phyloP scores from a whole-genome alignment of 1,140 invertebrate genomes.

The Mycetomoellerius zeteki region DNA sequence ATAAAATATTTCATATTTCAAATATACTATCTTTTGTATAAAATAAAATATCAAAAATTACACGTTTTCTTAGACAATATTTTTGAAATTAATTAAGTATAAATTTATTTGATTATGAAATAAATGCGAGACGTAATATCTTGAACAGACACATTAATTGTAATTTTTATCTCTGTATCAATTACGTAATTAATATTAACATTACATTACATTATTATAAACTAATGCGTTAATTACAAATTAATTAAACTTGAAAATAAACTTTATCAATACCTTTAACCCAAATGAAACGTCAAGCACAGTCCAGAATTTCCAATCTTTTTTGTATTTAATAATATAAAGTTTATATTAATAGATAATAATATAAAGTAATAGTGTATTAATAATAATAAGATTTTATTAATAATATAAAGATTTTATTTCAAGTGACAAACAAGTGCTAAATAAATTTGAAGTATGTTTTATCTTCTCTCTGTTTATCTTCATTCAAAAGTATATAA shows the following conservation, averaged over 20 bases:
- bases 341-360: too few relatives aligned
- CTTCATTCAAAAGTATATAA: not conserved
- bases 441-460: not conserved
- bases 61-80: not conserved
- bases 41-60: not conserved
- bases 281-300: not conserved
- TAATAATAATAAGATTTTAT: too few relatives aligned
- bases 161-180: not conserved
- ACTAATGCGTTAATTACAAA: not conserved
- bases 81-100: not conserved
- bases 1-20: too few relatives aligned
- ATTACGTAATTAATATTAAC: slow-evolving; percentile 4
- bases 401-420: not conserved
- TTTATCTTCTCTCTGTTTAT: not conserved
- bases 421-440: not conserved
- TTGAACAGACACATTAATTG: slow-evolving; percentile 4
- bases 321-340: not conserved
- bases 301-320: not conserved
- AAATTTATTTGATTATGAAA: slow-evolving; percentile 16
- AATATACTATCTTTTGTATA: not conserved
- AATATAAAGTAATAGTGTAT: too few relatives aligned
- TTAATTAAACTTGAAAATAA: slow-evolving; percentile 9
- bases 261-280: not conserved
- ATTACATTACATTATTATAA: slow-evolving; percentile 2
- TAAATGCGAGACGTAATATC: not conserved